Conservation (phyloP, 2,888 invertebrate species). For the Hemaris fuciformis region DNA sequence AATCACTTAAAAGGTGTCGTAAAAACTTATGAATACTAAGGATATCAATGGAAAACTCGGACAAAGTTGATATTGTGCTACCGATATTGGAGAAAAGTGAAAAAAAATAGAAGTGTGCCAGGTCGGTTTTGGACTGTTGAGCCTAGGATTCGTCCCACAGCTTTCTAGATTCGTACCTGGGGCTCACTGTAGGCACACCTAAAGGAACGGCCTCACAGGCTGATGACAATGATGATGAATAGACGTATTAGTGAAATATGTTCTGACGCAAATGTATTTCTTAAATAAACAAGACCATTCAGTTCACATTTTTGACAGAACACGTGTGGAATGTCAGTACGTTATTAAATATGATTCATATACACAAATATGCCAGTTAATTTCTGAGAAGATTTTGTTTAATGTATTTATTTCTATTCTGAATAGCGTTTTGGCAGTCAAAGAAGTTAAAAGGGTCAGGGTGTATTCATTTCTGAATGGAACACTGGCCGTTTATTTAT, state of each 20-base stretch:
- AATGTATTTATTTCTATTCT: background rate
- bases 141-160: background rate
- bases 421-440: too few relatives aligned
- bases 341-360: background rate
- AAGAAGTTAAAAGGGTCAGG: too few relatives aligned
- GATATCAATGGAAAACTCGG: too few relatives aligned
- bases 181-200: background rate
- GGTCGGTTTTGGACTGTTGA: too few relatives aligned
- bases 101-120: too few relatives aligned
- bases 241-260: background rate
- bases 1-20: too few relatives aligned
- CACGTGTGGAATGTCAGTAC: background rate
- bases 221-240: background rate
- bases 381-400: background rate
- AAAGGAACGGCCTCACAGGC: background rate
- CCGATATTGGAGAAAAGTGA: too few relatives aligned
- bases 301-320: background rate
- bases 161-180: background rate
- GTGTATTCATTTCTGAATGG: too few relatives aligned
- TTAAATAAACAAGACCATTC: background rate
- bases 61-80: too few relatives aligned
- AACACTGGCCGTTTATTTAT: too few relatives aligned
- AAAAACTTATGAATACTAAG: too few relatives aligned
- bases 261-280: background rate
- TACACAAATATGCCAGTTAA: background rate